These are phyloP conservation scores for Platerodrilus igneus DNA, from an alignment of 2,888 invertebrate species.

Conservation along the genomic window DNA sequence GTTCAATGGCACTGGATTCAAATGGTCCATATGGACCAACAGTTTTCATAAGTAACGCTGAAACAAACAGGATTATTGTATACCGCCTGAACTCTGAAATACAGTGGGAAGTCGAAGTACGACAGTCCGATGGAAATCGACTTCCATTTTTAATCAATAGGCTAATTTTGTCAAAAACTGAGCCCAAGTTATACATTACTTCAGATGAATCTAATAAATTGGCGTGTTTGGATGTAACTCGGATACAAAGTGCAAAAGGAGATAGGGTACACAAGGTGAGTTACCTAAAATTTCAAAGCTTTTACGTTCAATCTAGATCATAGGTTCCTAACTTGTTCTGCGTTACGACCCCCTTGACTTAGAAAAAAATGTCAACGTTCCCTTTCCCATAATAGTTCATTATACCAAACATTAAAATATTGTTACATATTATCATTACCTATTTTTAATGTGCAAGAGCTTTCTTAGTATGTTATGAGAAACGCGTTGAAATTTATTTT, in stretches of 20 bases:
- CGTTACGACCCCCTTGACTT: too few relatives aligned
- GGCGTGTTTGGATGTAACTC: conserved; percentile 38
- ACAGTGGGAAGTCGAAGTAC: conserved; percentile 41
- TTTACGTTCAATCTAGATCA: too few relatives aligned
- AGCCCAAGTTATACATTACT: conserved; percentile 41
- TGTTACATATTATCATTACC: too few relatives aligned
- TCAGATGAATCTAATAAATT: conserved; percentile 36
- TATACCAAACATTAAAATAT: too few relatives aligned
- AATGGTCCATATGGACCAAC: conserved; percentile 32
- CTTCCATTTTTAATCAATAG: conserved; percentile 36
- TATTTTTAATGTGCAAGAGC: too few relatives aligned
- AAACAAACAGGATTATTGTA: conserved; percentile 34
- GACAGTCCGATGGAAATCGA: conserved; percentile 18
- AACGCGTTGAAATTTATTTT: too few relatives aligned
- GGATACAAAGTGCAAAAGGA: conserved; percentile 9
- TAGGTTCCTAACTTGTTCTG: too few relatives aligned
- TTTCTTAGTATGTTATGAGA: too few relatives aligned
- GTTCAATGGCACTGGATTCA: conserved; percentile 40
- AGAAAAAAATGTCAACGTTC: too few relatives aligned
- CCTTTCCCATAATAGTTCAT: too few relatives aligned
- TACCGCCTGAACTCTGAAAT: conserved; percentile 36
- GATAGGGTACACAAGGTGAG: too few relatives aligned
- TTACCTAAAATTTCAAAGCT: too few relatives aligned
- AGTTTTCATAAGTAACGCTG: conserved; percentile 45
- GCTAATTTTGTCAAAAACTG: conserved; percentile 40